Base-by-base conservation (phyloP, 2,797 vertebrate genomes). In the Caiman crocodilus region DNA sequence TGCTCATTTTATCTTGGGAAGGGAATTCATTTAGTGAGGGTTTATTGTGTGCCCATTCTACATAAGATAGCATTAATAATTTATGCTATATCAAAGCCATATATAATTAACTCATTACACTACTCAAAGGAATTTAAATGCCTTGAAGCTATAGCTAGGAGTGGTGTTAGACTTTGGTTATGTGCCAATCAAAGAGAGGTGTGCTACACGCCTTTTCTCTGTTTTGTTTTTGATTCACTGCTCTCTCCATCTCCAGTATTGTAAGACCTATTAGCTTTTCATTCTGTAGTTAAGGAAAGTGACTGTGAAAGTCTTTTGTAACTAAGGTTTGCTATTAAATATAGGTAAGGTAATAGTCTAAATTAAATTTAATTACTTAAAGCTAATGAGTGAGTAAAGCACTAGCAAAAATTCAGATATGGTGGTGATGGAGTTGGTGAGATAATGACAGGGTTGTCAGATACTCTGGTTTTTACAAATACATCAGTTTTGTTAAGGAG, bases 241-340 rank as follows among this genome's bases (percentile, higher is more conserved):
- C 0, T 0, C 3, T 84, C 6, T 83, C 78, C 64, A 76, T 84
- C 77, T 89, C 55, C 56, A 16, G 1, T 18, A 56, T 26, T 61
- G n/a, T 84, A 75, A 90, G 78, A 17, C 84, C 1, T 1, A 57
- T 18, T 30, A 84, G 30, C 21, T 94, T 79, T 50, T 64, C 6
- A 3, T 87, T 92, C 42, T 82, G 30, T 86, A 69, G 92, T 76
- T 64, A 89, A 86, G 57, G 42, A 91, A 92, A 95, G 90, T 82
- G 0, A 0, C 17, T 69, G 56, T 80, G 13, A 79, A 69, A 80
- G 90, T 89, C n/a, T 1, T 0, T 20, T 28, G 74, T 76, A 87
- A 85, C 59, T 23, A 91, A 90, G 80, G 4, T 50, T 50, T 50
- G 42, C 11, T 50, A 50, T 50, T 50, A 50, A 50, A 50, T 50